Evolutionary conservation across 2,113 vertebrate genomes (phyloP).

Genomic region (Nesospiza acunhae): DNA sequence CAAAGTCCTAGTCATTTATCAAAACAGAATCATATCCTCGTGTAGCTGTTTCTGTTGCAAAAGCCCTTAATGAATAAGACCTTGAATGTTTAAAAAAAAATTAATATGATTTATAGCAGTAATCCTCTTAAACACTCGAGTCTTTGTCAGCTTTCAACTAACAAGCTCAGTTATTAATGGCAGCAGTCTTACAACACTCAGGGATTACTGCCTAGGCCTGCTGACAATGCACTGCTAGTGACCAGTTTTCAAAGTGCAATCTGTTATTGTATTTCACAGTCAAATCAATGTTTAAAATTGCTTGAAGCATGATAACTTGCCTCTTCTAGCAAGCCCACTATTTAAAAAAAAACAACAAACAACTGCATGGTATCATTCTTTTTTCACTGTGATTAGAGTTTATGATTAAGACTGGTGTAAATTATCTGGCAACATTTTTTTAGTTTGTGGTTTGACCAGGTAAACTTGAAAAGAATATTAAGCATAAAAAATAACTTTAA

Average conservation of each 20-base stretch:
- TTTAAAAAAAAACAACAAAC: neutral
- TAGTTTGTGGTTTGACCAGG: constrained; percentile 73
- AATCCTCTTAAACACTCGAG: constrained; percentile 78
- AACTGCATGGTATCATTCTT: constrained; percentile 48
- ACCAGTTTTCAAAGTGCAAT: constrained; percentile 75
- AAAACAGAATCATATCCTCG: neutral
- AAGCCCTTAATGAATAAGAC: constrained; percentile 61
- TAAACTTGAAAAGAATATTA: constrained; percentile 79
- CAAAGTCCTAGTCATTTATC: neutral
- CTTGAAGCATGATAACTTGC: constrained; percentile 53
- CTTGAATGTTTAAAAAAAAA: constrained; percentile 68
- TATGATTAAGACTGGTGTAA: constrained; percentile 74
- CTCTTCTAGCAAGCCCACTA: constrained; percentile 1
- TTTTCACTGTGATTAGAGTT: constrained; percentile 77
- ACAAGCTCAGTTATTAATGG: constrained; percentile 75
- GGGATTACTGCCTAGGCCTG: constrained; percentile 73
- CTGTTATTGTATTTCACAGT: constrained; percentile 70
- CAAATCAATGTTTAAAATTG: constrained; percentile 72
- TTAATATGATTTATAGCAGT: constrained; percentile 74
- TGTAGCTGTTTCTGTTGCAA: constrained; percentile 48
- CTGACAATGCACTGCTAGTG: constrained; percentile 72
- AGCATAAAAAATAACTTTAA: constrained; percentile 67
- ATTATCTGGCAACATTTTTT: constrained; percentile 71
- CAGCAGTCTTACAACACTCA: constrained; percentile 57
- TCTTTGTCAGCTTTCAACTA: constrained; percentile 77